Evolutionary conservation across 2,113 vertebrate species (phyloP), one percentile per base, ranked within the genome.

Genomic region (Paradisaea rubra): DNA sequence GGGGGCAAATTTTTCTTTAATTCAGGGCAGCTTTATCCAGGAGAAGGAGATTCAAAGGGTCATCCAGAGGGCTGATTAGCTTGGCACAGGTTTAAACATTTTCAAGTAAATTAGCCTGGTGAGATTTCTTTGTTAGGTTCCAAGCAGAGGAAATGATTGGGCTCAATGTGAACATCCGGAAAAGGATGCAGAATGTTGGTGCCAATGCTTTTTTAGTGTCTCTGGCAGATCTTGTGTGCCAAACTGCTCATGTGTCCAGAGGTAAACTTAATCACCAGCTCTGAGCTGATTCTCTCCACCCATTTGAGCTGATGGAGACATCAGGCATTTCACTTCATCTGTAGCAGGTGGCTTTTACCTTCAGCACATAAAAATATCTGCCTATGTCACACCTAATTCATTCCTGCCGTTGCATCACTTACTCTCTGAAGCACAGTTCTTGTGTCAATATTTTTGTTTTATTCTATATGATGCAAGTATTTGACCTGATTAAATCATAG

Each of bases 101-200:
- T 95, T 92, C 56, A 78, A 90, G 57, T 81, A 54, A 86, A 57
- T 95, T 86, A 88, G 64, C 53, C 41, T 81, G 76, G 68, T 84
- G 90, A 84, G 52, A 45, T 85, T 90, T 37, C 44, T 88, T 86
- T 95, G 76, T 88, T 56, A 73, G 56, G 44, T 42, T 95, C 79
- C 88, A 95, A 70, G 68, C 31, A 57, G 41, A 86, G 61, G 1
- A 30, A 78, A 76, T 76, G 47, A 45, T 78, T 91, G 45, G 49
- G 65, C 47, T 95, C n/a, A 16, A 19, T 66, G 56, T 60, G 88
- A 91, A 65, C 44, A 69, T 54, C 86, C 9, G 1, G 86, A 78
- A 89, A 61, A 70, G 65, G 50, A 94, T 60, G 49, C 69, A 76
- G 57, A 76, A 50, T 13, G 47, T 41, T 19, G 20, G 28, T 90